These are phyloP conservation scores for Spheniscus mendiculus DNA, from an alignment of 2,113 vertebrate genomes.

Conservation along the genomic window DNA sequence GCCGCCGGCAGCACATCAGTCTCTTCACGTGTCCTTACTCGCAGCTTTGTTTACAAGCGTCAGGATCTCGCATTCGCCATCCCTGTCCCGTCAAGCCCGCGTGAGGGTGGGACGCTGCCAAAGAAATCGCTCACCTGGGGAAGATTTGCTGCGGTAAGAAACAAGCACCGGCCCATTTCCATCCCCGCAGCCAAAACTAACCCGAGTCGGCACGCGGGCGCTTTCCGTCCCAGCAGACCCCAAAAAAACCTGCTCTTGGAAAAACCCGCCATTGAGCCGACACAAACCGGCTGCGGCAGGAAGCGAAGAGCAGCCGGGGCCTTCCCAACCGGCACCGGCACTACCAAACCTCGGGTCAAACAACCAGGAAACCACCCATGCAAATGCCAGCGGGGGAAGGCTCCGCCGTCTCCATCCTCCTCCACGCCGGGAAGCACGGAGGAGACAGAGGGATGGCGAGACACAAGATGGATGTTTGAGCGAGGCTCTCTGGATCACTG, in stretches of 20 bases:
- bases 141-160: neutral
- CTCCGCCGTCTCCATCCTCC: neutral
- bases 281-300: accelerated
- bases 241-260: neutral
- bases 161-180: neutral
- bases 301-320: neutral
- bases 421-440: accelerated
- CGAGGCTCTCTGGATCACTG: accelerated
- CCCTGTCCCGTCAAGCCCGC: neutral
- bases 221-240: neutral
- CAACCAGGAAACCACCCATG: neutral
- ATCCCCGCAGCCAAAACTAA: neutral
- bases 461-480: accelerated
- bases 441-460: neutral
- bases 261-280: accelerated
- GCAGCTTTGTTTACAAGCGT: neutral
- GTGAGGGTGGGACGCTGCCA: neutral
- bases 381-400: neutral
- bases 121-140: neutral
- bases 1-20: accelerated
- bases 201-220: neutral
- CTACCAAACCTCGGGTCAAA: neutral
- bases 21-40: neutral
- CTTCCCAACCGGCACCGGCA: neutral
- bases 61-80: accelerated